Evolutionary conservation across 2,797 vertebrate species (phyloP).

Genomic region (Helostoma temminkii): DNA sequence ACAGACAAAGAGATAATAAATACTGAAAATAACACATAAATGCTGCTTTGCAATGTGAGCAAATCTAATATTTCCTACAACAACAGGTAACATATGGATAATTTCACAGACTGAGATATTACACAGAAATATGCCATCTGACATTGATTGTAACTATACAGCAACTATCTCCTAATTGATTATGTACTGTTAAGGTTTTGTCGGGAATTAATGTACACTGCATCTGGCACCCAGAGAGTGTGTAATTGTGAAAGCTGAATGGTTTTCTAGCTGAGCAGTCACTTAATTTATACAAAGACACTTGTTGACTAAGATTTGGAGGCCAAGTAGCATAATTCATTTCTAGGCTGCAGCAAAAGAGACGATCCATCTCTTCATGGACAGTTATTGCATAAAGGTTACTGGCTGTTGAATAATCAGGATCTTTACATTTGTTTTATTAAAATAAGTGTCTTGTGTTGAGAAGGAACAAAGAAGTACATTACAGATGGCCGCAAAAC

Average conservation of each 20-base stretch:
- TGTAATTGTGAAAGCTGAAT: constrained; percentile 27
- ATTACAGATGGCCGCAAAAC: constrained; percentile 20
- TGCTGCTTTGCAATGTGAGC: neutral
- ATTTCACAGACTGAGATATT: neutral
- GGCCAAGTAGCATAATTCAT: constrained; percentile 71
- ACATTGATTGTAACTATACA: neutral
- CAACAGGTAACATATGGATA: neutral
- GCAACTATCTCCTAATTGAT: neutral
- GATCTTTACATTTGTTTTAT: constrained; percentile 40
- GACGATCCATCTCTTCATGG: constrained; percentile 48
- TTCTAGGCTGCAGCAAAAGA: constrained; percentile 41
- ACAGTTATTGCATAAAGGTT: constrained; percentile 62
- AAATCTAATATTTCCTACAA: neutral
- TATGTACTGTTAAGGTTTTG: neutral
- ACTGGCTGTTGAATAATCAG: constrained; percentile 47
- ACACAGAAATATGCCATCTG: neutral
- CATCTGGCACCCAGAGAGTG: neutral
- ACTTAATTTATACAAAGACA: constrained; percentile 45
- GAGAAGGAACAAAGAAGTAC: constrained; percentile 25
- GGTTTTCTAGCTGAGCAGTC: constrained; percentile 36
- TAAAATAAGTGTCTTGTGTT: constrained; percentile 26
- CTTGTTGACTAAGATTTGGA: constrained; percentile 51
- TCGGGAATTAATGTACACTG: neutral
- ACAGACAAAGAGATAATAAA: neutral
- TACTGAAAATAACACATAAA: neutral